phyloP scores from a whole-genome alignment of 2,113 vertebrate genomes.

The Platichthys stellatus region DNA sequence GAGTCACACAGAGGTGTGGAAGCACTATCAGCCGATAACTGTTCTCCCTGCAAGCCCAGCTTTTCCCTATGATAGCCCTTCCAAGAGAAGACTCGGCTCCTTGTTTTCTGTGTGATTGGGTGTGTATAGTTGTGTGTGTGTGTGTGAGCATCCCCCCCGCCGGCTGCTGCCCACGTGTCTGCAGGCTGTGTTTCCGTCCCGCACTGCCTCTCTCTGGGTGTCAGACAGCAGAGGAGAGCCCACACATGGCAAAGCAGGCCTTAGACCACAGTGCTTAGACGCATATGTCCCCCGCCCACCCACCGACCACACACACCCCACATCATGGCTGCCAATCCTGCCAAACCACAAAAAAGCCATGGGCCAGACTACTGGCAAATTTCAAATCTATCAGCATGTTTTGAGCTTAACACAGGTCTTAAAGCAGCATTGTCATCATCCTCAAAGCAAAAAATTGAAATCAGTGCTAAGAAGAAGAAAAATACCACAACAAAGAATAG shows the following conservation, averaged over 20 bases:
- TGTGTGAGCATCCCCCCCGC: slow-evolving; percentile 29
- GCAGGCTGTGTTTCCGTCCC: slow-evolving; percentile 43
- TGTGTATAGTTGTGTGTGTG: slow-evolving; percentile 5
- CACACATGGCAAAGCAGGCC: slow-evolving; percentile 56
- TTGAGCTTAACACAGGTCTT: not conserved
- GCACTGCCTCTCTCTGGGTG: slow-evolving; percentile 45
- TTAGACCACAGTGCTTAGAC: slow-evolving; percentile 32
- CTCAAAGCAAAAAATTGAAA: slow-evolving; percentile 28
- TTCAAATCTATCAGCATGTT: slow-evolving; percentile 33
- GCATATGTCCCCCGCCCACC: slow-evolving; percentile 57
- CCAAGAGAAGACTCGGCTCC: slow-evolving; percentile 56
- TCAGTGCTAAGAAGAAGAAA: not conserved
- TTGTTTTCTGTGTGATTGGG: slow-evolving; percentile 1
- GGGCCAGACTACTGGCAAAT: slow-evolving; percentile 40
- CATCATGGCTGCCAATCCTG: slow-evolving; percentile 35
- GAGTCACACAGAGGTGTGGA: slow-evolving; percentile 70
- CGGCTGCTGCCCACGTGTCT: slow-evolving; percentile 69
- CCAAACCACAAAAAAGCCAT: slow-evolving; percentile 10
- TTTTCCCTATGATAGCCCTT: slow-evolving; percentile 58
- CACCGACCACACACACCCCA: not conserved
- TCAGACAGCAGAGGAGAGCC: slow-evolving; percentile 59
- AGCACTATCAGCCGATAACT: slow-evolving; percentile 76
- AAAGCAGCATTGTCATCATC: not conserved
- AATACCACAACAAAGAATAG: slow-evolving; percentile 14
- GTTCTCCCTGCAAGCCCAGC: slow-evolving; percentile 66